These are phyloP conservation scores for Amniataba percoides DNA, from an alignment of 2,797 vertebrate genomes.

Conservation along the genomic window DNA sequence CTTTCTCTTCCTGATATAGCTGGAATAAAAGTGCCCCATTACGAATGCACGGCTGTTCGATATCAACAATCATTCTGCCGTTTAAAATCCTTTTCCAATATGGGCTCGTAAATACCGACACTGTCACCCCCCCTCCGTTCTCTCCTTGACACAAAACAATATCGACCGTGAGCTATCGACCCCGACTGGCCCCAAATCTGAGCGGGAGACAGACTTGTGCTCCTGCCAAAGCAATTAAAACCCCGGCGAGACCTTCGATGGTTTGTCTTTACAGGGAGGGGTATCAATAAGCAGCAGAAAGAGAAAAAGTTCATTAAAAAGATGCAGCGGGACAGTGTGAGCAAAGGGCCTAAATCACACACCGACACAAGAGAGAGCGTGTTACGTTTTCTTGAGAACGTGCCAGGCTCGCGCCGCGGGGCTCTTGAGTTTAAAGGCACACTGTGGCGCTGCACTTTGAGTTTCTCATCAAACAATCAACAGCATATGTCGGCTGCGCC, in stretches of 20 bases:
- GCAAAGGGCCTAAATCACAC: constrained; percentile 36
- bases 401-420: constrained; percentile 11
- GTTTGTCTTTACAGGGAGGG: constrained; percentile 45
- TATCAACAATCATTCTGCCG: constrained; percentile 64
- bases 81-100: constrained; percentile 73
- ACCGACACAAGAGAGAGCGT: not conserved
- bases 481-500: constrained; percentile 24
- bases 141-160: constrained; percentile 69
- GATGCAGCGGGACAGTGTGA: constrained; percentile 23
- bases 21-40: constrained; percentile 52
- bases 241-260: constrained; percentile 37
- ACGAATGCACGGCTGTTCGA: constrained; percentile 61
- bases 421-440: constrained; percentile 13
- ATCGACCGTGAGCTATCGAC: constrained; percentile 74
- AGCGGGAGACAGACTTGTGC: constrained; percentile 51
- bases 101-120: constrained; percentile 62
- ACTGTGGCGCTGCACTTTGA: not conserved
- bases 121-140: constrained; percentile 17
- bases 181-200: constrained; percentile 60
- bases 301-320: constrained; percentile 55
- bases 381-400: constrained; percentile 7
- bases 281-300: constrained; percentile 40
- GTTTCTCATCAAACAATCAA: constrained; percentile 32
- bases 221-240: constrained; percentile 77
- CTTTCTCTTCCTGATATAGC: constrained; percentile 48